Evolutionary conservation across 92 coral and sea anemone species (phyloP), one percentile per base, ranked within the genome.

Genomic region (Palythoa heliodiscus): DNA sequence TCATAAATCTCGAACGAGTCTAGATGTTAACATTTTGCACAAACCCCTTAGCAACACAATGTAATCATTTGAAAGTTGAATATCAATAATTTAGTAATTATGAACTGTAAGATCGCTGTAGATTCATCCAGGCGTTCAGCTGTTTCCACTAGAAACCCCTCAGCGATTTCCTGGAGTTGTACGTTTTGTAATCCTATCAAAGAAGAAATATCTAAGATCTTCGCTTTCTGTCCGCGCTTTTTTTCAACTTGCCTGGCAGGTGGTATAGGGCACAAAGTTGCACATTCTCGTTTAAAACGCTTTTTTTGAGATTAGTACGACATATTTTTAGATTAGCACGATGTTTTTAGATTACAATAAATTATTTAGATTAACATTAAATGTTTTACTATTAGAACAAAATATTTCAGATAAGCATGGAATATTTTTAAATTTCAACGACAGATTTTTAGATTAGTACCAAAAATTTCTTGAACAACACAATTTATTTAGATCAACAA

Each of bases 61-160:
- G 23, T 14, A 61, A 61, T 61, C 68, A 61, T 61, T 61, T 61
- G 68, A 61, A 61, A 16, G 68, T 61, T 61, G 68, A n/a, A 61
- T 61, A n/a, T 61, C n/a, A 61, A 24, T 14, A 19, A 29, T 29
- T 29, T 29, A 29, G 35, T 29, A 61, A 13, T 15, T 61, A 61
- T 14, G 68, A 61, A 61, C 20, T 61, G n/a, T 61, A 61, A 61
- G 68, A 19, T 61, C 7, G 68, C 68, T 61, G n/a, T 61, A 61
- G 68, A 15, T 61, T 52, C 20, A 61, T 61, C 23, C 68, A 61
- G 68, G 68, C 68, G 68, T 61, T 61, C 68, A 61, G 6, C 70
- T 64, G 70, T 64, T 64, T 55, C 11, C 22, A 5, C 70, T 64
- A 64, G 5, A 64, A 64, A n/a, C 70, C 37, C 35, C 24, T 22